Percentiles rank a stretch among this genome's conserved stretches.
These are phyloP conservation scores for Drosophila santomea DNA, from an alignment of 1,140 invertebrate species.

Conservation along the genomic window DNA sequence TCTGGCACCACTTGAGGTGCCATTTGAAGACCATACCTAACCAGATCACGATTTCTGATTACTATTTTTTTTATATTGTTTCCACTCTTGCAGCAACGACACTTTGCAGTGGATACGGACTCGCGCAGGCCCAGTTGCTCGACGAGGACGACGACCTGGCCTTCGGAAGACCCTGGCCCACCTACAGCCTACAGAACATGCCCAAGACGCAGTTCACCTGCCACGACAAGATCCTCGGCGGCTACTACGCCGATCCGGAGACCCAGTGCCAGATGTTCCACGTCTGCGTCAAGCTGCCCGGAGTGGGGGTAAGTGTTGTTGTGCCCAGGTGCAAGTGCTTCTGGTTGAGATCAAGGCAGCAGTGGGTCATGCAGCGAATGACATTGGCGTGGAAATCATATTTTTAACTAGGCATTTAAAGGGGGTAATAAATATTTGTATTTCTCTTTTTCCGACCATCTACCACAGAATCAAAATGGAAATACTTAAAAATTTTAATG, in stretches of 20 bases:
- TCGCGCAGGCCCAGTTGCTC: constrained; percentile 59
- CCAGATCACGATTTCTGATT: constrained; percentile 56
- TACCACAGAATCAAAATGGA: no score
- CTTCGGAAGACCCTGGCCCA: constrained; percentile 86
- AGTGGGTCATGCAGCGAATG: background rate
- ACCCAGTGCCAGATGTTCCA: constrained; percentile 97
- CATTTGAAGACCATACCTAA: constrained; percentile 44
- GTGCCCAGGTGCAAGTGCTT: constrained; percentile 26
- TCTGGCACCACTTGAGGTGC: constrained; percentile 47
- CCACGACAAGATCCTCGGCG: constrained; percentile 93
- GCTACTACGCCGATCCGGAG: constrained; percentile 96
- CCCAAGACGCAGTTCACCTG: constrained; percentile 94
- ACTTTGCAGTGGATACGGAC: constrained; percentile 41
- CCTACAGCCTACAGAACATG: constrained; percentile 92
- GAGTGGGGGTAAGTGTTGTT: constrained; percentile 87
- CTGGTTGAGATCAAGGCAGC: constrained; percentile 21
- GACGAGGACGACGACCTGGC: constrained; percentile 70
- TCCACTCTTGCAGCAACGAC: constrained; percentile 54
- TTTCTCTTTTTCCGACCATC: no score
- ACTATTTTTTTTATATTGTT: background rate
- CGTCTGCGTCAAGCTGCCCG: constrained; percentile 93
- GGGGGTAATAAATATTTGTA: no score
- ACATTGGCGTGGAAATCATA: no score
- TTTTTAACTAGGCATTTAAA: no score
- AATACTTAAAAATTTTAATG: no score